A percentile compares a stretch with the other conserved stretches of the same genome.
Conservation (phyloP, 2,888 invertebrate species). For the Gastracanthus pulcherrimus region DNA sequence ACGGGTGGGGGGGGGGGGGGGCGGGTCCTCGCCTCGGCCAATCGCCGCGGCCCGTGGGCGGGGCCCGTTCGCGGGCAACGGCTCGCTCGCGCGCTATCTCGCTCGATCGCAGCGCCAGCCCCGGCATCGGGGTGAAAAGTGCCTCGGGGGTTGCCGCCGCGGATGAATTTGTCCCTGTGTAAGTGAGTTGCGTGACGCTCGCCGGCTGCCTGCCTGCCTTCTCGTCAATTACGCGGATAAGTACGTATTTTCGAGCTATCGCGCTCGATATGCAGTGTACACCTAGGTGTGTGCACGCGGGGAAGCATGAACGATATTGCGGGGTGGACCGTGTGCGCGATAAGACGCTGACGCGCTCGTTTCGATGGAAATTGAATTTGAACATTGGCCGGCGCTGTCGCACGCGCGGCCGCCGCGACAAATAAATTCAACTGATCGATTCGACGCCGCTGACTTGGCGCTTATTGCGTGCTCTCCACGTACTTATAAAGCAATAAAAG, state of each 20-base stretch:
- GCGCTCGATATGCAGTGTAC: neutral
- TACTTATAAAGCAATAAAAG: neutral
- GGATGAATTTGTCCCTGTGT: slow-evolving; percentile 43
- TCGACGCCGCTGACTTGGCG: neutral
- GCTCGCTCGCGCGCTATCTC: neutral
- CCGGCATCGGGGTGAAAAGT: slow-evolving; percentile 14
- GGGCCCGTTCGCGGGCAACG: neutral
- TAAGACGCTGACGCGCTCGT: slow-evolving; percentile 15
- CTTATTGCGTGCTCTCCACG: neutral
- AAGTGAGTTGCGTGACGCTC: slow-evolving; percentile 69
- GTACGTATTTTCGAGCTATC: slow-evolving; percentile 62
- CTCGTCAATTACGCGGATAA: slow-evolving; percentile 74
- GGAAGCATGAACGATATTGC: neutral
- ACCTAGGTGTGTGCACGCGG: neutral
- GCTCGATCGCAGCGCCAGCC: neutral
- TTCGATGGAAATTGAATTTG: slow-evolving; percentile 28
- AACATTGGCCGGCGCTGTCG: neutral
- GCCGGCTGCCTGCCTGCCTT: slow-evolving; percentile 44
- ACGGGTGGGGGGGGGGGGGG: slow-evolving; percentile 43
- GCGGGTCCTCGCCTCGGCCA: slow-evolving; percentile 46
- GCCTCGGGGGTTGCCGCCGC: neutral
- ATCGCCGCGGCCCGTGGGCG: neutral
- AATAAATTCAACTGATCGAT: slow-evolving; percentile 29
- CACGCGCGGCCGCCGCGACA: neutral
- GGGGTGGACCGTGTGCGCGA: neutral